These are phyloP conservation scores for Oreotragus oreotragus DNA, from an alignment of 2,113 vertebrate genomes.

Conservation along the genomic window DNA sequence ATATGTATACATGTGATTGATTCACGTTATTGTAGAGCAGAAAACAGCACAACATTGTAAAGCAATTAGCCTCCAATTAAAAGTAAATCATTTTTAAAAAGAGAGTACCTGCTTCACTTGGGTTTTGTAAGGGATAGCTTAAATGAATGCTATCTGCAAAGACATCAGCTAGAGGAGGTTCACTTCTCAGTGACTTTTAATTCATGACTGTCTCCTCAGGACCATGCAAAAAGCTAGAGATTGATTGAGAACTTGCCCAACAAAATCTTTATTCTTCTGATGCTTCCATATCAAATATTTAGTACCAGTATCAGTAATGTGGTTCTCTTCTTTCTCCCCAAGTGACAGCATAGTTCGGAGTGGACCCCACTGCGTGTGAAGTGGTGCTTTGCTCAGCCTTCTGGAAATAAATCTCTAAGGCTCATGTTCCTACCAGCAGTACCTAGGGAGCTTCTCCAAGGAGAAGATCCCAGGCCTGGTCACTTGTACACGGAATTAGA, in stretches of 20 bases:
- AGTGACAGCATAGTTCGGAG: background rate
- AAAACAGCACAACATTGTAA: background rate
- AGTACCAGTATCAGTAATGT: background rate
- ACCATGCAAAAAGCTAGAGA: background rate
- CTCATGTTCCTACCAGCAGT: background rate
- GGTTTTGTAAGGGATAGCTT: background rate
- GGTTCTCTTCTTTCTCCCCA: background rate
- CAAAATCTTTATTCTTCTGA: background rate
- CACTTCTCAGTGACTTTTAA: background rate
- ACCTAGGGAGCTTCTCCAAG: background rate
- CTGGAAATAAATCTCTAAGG: background rate
- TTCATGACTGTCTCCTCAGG: background rate
- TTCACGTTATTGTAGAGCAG: background rate
- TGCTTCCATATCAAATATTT: background rate
- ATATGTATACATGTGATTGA: background rate
- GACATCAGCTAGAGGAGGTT: background rate
- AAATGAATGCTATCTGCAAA: background rate
- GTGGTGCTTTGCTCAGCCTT: background rate
- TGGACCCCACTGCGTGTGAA: background rate
- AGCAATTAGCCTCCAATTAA: background rate
- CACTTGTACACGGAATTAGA: background rate
- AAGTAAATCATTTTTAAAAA: background rate
- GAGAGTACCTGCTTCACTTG: background rate
- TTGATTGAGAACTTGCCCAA: background rate
- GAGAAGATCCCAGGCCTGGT: background rate